Conservation (phyloP, 1,140 invertebrate species). For the Aradophagus sp. region DNA sequence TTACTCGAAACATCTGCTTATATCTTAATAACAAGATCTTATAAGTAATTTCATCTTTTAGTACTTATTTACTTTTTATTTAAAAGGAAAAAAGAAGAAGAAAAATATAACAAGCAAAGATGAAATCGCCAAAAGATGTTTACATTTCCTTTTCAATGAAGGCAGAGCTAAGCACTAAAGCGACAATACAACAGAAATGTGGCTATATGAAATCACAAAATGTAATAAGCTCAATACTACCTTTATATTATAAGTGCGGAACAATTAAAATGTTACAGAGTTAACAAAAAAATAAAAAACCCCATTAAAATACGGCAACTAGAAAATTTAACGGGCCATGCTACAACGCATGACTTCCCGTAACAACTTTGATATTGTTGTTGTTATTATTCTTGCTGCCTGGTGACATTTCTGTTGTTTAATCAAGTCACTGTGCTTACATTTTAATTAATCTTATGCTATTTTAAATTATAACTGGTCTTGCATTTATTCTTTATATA, state of each 20-base stretch:
- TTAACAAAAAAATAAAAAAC: slow-evolving; percentile 12
- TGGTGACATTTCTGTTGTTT: slow-evolving; percentile 56
- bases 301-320: slow-evolving; percentile 26
- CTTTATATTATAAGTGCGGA: no score
- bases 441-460: slow-evolving; percentile 65
- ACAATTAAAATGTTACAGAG: no score
- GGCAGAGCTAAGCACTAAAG: slow-evolving; percentile 47
- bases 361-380: slow-evolving; percentile 37
- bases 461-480: slow-evolving; percentile 71
- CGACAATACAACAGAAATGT: slow-evolving; percentile 53
- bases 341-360: slow-evolving; percentile 67
- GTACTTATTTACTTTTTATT: slow-evolving; percentile 1
- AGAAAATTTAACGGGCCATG: slow-evolving; percentile 57
- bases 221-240: no score
- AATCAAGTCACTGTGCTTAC: slow-evolving; percentile 64
- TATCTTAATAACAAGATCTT: slow-evolving; percentile 45
- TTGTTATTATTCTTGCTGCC: slow-evolving; percentile 53
- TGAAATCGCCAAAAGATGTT: slow-evolving; percentile 17
- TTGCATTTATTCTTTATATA: slow-evolving; percentile 60
- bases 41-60: slow-evolving; percentile 22
- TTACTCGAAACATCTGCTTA: slow-evolving; percentile 39
- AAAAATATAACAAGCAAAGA: no score
- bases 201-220: no score
- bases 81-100: slow-evolving; percentile 8
- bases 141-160: slow-evolving; percentile 23